Base-by-base conservation (phyloP, 1,140 invertebrate genomes). In the Trialeurodes vaporariorum region DNA sequence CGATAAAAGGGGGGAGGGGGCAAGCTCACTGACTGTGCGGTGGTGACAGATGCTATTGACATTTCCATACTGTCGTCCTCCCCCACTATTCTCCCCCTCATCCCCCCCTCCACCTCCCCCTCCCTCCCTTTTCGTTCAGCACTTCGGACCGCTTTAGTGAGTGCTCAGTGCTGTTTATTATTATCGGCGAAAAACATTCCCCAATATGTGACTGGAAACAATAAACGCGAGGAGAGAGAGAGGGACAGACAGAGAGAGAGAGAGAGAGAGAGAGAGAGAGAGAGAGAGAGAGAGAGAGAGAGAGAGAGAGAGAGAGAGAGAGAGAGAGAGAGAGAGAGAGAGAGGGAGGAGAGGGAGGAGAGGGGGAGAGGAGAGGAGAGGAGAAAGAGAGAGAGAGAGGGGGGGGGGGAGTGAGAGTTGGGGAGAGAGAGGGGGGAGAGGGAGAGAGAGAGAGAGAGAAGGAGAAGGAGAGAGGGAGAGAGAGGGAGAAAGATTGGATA, bases 11-110 rank as follows among this genome's bases (percentile, higher is more conserved):
- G 17, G 34, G 34, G 34, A 17, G 34, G 34, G 34, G 34, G 5
- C 5, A 17, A 17, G 34, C 5, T 5, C 34, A 9, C 34, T 9
- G 17, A 17, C 34, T 9, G 34, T 49, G 34, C 34, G 34, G 34
- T 49, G 34, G 34, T 49, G 34, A 49, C 34, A 49, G 34, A 49
- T 49, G 34, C 34, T 49, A 49, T 49, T 49, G 34, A 49, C 34
- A 49, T 49, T 49, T 49, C 34, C 34, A 49, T 49, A 49, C 34
- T 49, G n/a, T n/a, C n/a, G n/a, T n/a, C n/a, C n/a, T n/a, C n/a
- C n/a, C n/a, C n/a, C n/a, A n/a, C n/a, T n/a, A n/a, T n/a, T n/a
- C n/a, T n/a, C n/a, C n/a, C n/a, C n/a, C n/a, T n/a, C n/a, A n/a
- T n/a, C n/a, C n/a, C n/a, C n/a, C n/a, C n/a, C n/a, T n/a, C n/a